Percentiles rank a stretch among this genome's conserved stretches.
Conservation (phyloP, 2,113 vertebrate species). For the Notarius quadriscutis region DNA sequence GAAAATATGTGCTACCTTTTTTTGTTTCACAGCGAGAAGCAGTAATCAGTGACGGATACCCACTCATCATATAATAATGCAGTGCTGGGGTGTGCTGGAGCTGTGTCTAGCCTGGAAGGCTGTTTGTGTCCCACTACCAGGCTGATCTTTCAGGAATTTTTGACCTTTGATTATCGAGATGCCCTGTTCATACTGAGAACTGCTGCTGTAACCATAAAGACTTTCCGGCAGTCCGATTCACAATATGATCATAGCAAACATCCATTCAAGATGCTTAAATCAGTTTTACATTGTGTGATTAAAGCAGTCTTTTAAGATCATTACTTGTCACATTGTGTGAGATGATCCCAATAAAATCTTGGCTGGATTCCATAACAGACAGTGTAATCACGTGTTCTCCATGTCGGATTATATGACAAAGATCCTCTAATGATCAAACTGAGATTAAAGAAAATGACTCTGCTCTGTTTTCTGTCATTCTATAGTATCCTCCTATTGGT, state of each 20-base stretch:
- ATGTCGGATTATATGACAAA: neutral
- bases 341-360: neutral
- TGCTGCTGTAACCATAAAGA: neutral
- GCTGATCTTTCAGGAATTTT: slow-evolving; percentile 89
- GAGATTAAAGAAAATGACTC: neutral
- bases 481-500: neutral
- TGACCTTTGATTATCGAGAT: slow-evolving; percentile 85
- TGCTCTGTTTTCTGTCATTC: neutral
- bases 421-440: neutral
- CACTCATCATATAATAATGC: slow-evolving; percentile 51
- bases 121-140: slow-evolving; percentile 63
- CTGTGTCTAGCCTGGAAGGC: slow-evolving; percentile 39
- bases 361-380: neutral
- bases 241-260: neutral
- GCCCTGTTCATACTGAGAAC: slow-evolving; percentile 78
- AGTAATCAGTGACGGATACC: slow-evolving; percentile 57
- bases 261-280: neutral
- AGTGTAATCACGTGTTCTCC: neutral
- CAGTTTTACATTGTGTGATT: neutral
- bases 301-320: neutral
- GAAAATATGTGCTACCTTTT: slow-evolving; percentile 56
- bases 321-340: neutral
- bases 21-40: slow-evolving; percentile 51
- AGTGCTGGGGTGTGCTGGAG: slow-evolving; percentile 42
- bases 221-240: neutral